Base-by-base conservation (phyloP, 1,140 invertebrate species). In the Cylas formicarius region DNA sequence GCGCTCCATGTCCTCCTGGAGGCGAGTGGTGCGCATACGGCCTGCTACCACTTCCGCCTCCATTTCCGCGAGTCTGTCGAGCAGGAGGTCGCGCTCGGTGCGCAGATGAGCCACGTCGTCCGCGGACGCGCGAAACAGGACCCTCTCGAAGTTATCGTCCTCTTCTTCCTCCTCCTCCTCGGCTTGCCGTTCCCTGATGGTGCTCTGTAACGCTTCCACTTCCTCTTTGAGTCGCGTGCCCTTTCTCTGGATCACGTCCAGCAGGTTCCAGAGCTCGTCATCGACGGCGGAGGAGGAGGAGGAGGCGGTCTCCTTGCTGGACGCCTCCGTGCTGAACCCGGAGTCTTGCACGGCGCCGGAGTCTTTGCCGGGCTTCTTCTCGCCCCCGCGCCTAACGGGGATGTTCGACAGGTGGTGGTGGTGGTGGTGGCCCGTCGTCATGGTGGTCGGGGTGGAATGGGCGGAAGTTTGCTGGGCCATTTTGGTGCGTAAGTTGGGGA, bases 401-500 rank as follows among this genome's bases (percentile, higher is more conserved):
- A 67, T 60, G 49, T 60, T 61, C 13, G 57, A 58, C 14, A 29
- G 43, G 65, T 53, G 41, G 52, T 39, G 48, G 37, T 41, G 52
- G 33, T 29, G 40, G 16, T 44, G 46, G 13, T 48, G 46, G n/a
- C 39, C 46, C 38, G 14, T 14, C 31, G 57, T 57, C 53, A 58
- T 62, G 43, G 67, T 67, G 28, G 48, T 65, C 11, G 68, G 62
- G 45, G 67, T 69, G n/a, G 67, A 67, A 22, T 63, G 62, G 47
- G 67, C 63, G 77, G 72, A 72, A 6, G 26, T 22, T 19, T 46
- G 44, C 14, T 46, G 44, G 3, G 38, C 36, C 79, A 87, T 79
- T 72, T 88, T 87, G 57, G 78, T 79, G 60, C 84, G 78, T 59
- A 90, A 77, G 72, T 89, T 86, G 52, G 87, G 87, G 72, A 90